phyloP scores from a whole-genome alignment of 2,113 vertebrate species.

The Macrotis lagotis region DNA sequence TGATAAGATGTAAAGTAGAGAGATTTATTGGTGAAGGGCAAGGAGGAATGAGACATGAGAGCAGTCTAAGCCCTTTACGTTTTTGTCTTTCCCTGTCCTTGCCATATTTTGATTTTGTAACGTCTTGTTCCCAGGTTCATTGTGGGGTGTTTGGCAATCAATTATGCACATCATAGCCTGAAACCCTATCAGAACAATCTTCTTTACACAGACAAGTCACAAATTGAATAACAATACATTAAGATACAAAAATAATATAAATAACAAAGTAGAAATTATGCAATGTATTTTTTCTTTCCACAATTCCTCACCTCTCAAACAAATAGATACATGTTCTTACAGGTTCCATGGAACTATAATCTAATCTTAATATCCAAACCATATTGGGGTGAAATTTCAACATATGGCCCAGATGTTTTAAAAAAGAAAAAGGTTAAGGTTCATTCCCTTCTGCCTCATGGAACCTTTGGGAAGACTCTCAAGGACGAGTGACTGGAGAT shows the following conservation, averaged over 20 bases:
- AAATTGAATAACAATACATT: background rate
- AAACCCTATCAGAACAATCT: background rate
- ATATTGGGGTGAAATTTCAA: background rate
- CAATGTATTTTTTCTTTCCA: background rate
- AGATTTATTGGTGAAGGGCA: background rate
- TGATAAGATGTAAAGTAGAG: background rate
- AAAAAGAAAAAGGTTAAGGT: background rate
- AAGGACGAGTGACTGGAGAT: background rate
- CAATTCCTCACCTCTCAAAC: background rate
- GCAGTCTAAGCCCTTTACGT: background rate
- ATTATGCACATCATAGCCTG: background rate
- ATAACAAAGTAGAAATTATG: background rate
- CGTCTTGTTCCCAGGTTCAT: background rate
- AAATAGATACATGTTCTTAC: background rate
- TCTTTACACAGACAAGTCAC: background rate
- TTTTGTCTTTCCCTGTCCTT: background rate
- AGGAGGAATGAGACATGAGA: background rate
- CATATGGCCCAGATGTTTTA: background rate
- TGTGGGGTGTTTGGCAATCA: background rate
- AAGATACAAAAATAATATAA: background rate
- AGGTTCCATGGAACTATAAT: background rate
- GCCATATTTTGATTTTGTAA: background rate
- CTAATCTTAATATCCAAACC: background rate
- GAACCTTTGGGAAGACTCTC: background rate
- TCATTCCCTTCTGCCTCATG: background rate